These are phyloP conservation scores for Pygoscelis antarcticus DNA, from an alignment of 2,113 vertebrate genomes.

Conservation along the genomic window DNA sequence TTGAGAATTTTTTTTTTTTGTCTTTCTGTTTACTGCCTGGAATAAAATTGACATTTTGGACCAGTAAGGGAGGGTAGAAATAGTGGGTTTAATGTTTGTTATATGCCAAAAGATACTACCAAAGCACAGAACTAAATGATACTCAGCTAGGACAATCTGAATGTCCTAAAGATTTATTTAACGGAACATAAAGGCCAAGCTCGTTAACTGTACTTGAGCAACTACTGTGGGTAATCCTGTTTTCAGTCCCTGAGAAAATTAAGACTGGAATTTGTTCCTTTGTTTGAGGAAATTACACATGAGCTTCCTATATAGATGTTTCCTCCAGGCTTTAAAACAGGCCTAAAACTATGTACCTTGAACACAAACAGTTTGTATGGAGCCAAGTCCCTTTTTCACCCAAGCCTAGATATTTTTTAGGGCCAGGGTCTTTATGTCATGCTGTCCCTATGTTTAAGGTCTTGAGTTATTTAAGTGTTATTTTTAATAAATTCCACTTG, in stretches of 20 bases:
- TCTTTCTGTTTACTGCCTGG: not conserved
- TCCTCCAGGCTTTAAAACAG: not conserved
- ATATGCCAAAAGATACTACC: not conserved
- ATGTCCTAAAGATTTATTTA: not conserved
- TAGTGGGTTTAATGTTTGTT: not conserved
- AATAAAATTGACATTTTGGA: not conserved
- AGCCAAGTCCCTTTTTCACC: not conserved
- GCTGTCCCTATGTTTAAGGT: not conserved
- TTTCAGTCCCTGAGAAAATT: not conserved
- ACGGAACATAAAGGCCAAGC: not conserved
- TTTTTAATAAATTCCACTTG: not conserved
- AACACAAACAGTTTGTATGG: not conserved
- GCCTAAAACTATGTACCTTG: not conserved
- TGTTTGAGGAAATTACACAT: not conserved
- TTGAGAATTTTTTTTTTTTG: not conserved
- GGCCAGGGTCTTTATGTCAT: not conserved
- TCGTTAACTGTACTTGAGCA: not conserved
- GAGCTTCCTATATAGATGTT: not conserved
- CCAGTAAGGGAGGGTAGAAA: not conserved
- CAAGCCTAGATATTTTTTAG: not conserved
- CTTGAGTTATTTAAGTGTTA: not conserved
- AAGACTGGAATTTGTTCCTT: not conserved
- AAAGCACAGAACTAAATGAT: not conserved
- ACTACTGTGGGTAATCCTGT: not conserved
- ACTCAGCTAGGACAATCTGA: not conserved